Percentiles rank a stretch among this genome's conserved stretches.
These are phyloP conservation scores for Rallus limicola DNA, from an alignment of 2,113 vertebrate genomes.

Conservation along the genomic window DNA sequence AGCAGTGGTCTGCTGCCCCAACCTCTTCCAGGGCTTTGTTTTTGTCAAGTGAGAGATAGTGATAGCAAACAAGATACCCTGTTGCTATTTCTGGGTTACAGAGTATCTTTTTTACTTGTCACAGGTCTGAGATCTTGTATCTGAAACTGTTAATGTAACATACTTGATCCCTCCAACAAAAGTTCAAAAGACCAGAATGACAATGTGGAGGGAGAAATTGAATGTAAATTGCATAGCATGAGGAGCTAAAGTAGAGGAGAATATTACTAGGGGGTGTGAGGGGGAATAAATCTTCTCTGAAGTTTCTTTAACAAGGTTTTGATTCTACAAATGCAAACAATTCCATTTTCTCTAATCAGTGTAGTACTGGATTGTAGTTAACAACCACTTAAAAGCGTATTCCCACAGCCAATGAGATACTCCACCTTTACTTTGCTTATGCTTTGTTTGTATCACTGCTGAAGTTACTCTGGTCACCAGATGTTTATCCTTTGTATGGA, in stretches of 20 bases:
- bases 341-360: not conserved
- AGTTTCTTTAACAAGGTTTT: not conserved
- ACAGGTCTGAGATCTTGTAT: not conserved
- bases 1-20: not conserved
- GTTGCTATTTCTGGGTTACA: not conserved
- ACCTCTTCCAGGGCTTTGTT: not conserved
- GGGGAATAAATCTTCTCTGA: not conserved
- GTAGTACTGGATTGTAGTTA: not conserved
- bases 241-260: not conserved
- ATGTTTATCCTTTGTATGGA: not conserved
- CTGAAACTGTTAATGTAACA: not conserved
- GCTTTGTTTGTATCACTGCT: not conserved
- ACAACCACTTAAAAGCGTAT: not conserved
- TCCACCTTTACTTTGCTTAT: not conserved
- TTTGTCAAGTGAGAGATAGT: not conserved
- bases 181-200: not conserved
- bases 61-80: not conserved
- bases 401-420: not conserved
- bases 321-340: not conserved
- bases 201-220: not conserved
- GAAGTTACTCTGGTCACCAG: not conserved
- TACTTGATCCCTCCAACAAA: not conserved
- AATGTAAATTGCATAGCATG: not conserved
- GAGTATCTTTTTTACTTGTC: not conserved
- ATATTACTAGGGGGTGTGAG: not conserved